Percentiles rank a stretch among this genome's conserved stretches.
Evolutionary conservation across 2,113 vertebrate genomes (phyloP).

Genomic region (Marmota monax): DNA sequence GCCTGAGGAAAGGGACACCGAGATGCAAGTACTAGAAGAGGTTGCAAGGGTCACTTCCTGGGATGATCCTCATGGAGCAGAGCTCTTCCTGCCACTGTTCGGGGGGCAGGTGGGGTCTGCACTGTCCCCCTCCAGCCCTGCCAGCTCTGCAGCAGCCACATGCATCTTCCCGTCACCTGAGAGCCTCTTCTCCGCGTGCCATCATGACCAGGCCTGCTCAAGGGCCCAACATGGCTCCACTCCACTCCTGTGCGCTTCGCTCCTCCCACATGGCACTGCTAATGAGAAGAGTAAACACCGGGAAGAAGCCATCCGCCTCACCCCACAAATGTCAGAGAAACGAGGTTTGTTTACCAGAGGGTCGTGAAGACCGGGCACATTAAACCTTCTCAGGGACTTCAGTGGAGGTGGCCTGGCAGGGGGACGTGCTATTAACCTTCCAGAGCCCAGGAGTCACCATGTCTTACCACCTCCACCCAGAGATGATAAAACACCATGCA

Average conservation of each 20-base stretch:
- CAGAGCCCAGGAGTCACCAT: neutral
- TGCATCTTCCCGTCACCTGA: neutral
- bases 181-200: neutral
- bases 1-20: neutral
- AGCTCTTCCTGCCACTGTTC: neutral
- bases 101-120: rapidly evolving
- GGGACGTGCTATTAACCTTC: neutral
- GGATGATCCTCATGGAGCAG: rapidly evolving
- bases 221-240: neutral
- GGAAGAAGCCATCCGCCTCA: constrained; percentile 12
- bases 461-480: neutral
- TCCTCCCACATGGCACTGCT: neutral
- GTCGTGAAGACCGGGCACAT: neutral
- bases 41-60: neutral
- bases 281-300: constrained; percentile 10
- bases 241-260: neutral
- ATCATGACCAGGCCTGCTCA: neutral
- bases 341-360: neutral
- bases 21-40: neutral
- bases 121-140: too few species aligned
- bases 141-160: too few species aligned
- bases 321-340: neutral
- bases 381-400: constrained; percentile 17
- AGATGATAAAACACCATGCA: neutral
- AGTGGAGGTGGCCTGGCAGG: neutral